A percentile compares a stretch with the other conserved stretches of the same genome.
Evolutionary conservation across 2,113 vertebrate species (phyloP).

Genomic region (cat (Felis catus)): DNA sequence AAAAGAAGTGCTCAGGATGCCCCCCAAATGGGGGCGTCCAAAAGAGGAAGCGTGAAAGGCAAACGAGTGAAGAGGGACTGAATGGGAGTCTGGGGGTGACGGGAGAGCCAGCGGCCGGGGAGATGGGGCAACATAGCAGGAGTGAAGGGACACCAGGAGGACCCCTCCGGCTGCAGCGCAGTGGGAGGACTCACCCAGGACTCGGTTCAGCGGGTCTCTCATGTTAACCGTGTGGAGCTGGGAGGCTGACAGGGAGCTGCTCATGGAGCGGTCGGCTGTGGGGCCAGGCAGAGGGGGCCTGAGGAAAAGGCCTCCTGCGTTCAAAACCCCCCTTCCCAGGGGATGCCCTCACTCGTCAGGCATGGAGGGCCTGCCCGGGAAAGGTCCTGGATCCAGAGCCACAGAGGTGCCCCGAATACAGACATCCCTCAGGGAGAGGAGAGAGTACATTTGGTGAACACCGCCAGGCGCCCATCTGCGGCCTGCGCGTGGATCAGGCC

Average conservation of each 20-base stretch:
- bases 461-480: fast-evolving
- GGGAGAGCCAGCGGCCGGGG: fast-evolving
- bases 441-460: not conserved
- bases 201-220: conserved; percentile 95
- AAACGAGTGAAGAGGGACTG: not conserved
- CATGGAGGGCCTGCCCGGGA: too few species aligned
- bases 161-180: fast-evolving
- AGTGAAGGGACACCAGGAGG: too few species aligned
- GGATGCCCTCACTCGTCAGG: not conserved
- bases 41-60: not conserved
- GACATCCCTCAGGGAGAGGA: not conserved
- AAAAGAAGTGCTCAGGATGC: not conserved
- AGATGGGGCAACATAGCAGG: fast-evolving
- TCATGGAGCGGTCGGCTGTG: conserved; percentile 94
- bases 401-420: not conserved
- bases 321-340: not conserved
- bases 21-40: too few species aligned
- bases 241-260: conserved; percentile 95
- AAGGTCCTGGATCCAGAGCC: not conserved
- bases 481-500: fast-evolving
- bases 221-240: conserved; percentile 98
- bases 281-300: not conserved
- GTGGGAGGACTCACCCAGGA: conserved; percentile 89
- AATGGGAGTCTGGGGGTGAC: not conserved
- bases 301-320: not conserved